A percentile compares a stretch with the other conserved stretches of the same genome.
Evolutionary conservation across 2,888 invertebrate species (phyloP).

Genomic region (Bombylius major): DNA sequence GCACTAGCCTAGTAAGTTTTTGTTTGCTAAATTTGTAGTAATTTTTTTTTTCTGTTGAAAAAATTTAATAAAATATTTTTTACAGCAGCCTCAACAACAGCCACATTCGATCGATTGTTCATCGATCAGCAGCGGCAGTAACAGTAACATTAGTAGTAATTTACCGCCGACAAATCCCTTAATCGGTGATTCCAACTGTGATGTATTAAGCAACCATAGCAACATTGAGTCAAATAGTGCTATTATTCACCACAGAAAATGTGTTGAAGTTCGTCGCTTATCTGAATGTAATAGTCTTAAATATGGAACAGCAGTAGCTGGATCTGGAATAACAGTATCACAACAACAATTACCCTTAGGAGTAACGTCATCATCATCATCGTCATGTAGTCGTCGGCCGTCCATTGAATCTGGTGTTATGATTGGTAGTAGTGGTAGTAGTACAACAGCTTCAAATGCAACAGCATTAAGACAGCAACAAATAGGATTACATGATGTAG

Average conservation of each 20-base stretch:
- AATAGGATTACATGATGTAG: slow-evolving; percentile 12
- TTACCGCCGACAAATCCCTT: slow-evolving; percentile 17
- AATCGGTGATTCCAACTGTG: slow-evolving; percentile 35
- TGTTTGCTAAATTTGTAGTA: background rate
- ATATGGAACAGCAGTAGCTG: slow-evolving; percentile 18
- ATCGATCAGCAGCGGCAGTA: slow-evolving; percentile 2
- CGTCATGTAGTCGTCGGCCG: slow-evolving; percentile 36
- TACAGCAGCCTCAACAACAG: slow-evolving; percentile 7
- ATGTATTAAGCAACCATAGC: slow-evolving; percentile 29
- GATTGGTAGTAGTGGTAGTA: slow-evolving; percentile 13
- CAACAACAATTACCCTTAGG: slow-evolving; percentile 17
- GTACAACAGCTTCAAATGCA: slow-evolving; percentile 13
- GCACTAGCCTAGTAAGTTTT: slow-evolving; percentile 28
- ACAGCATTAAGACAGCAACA: slow-evolving; percentile 17
- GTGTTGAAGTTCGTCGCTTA: slow-evolving; percentile 40
- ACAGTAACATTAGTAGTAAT: slow-evolving; percentile 19
- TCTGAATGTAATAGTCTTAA: slow-evolving; percentile 35
- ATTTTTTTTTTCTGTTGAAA: background rate
- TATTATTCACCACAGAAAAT: slow-evolving; percentile 24
- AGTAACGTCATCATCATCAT: slow-evolving; percentile 19
- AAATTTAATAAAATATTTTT: background rate
- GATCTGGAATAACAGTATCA: slow-evolving; percentile 19
- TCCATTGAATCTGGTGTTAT: slow-evolving; percentile 38
- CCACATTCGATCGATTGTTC: slow-evolving; percentile 8
- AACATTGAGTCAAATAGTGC: slow-evolving; percentile 13